Base-by-base conservation (phyloP, 1,140 invertebrate species). In the Globodera rostochiensis region DNA sequence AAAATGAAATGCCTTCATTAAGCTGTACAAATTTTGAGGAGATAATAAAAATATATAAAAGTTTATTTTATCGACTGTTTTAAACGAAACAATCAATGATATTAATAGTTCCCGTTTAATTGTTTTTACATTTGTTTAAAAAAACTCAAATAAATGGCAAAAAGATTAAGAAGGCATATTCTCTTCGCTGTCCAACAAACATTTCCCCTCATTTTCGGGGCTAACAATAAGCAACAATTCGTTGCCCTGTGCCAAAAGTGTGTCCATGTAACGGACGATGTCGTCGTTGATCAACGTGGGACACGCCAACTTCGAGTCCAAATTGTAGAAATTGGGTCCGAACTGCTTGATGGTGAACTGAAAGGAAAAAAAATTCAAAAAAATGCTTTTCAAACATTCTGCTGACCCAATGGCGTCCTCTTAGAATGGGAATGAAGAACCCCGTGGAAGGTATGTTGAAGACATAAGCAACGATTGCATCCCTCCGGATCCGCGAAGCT, bases 341-440 rank as follows among this genome's bases (percentile, higher is more conserved):
- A 87, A 50, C 53, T 45, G 57, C n/a, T 71, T 36, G 36, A 86
- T 85, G 21, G 86, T 73, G 73, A 86, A 86, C 84, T 86, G 53
- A 57, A 85, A 85, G 85, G 9, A 85, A 50, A 60, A 70, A 46
- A 85, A 45, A 25, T 25, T 76, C n/a, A 53, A 53, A 80, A 80
- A 53, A 7, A 80, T 66, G 69, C 25, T 25, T 25, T 25, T 36
- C 5, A 74, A 45, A 79, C 70, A 66, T 71, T 69, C 36, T 36
- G 36, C 36, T 36, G 36, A 86, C 85, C 85, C 85, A 86, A 82
- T 86, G 85, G 25, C 85, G 74, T n/a, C 86, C 86, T 45, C 84
- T 85, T 45, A 85, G 47, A 47, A 87, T 75, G 6, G 84, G 83
- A 25, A 85, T 49, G 8, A 70, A 77, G 5, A 73, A 85, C 19